Evolutionary conservation across 2,113 vertebrate genomes (phyloP).

Genomic region (Macquaria ambigua): DNA sequence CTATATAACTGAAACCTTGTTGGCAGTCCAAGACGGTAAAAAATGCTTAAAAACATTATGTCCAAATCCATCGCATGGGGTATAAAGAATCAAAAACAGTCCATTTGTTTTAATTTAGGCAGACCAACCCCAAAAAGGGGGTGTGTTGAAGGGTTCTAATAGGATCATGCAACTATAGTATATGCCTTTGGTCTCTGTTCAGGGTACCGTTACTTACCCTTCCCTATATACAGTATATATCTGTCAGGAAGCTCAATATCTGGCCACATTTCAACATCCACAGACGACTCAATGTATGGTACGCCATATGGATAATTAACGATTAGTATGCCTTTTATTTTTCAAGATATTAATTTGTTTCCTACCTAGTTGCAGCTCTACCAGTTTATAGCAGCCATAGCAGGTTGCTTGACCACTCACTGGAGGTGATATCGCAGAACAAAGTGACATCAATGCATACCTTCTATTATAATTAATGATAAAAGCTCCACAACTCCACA

Average conservation of each 20-base stretch:
- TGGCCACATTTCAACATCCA: background rate
- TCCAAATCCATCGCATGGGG: background rate
- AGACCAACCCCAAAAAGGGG: background rate
- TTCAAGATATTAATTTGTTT: background rate
- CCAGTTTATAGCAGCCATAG: background rate
- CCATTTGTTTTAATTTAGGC: background rate
- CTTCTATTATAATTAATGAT: background rate
- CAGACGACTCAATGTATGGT: background rate
- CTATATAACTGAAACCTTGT: background rate
- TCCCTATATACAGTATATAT: background rate
- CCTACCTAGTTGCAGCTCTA: background rate
- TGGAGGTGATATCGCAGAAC: background rate
- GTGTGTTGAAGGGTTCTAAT: background rate
- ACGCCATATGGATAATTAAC: background rate
- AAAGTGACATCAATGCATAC: background rate
- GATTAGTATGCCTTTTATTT: background rate
- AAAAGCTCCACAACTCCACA: background rate
- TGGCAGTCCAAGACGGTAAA: background rate
- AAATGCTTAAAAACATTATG: background rate
- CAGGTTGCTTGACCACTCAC: background rate
- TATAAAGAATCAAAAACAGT: background rate
- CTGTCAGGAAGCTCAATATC: slow-evolving; percentile 20
- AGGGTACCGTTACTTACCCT: background rate
- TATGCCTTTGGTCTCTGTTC: background rate
- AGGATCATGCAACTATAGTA: background rate